Evolutionary conservation across 2,113 vertebrate genomes (phyloP).

Genomic region (Crotophaga sulcirostris): DNA sequence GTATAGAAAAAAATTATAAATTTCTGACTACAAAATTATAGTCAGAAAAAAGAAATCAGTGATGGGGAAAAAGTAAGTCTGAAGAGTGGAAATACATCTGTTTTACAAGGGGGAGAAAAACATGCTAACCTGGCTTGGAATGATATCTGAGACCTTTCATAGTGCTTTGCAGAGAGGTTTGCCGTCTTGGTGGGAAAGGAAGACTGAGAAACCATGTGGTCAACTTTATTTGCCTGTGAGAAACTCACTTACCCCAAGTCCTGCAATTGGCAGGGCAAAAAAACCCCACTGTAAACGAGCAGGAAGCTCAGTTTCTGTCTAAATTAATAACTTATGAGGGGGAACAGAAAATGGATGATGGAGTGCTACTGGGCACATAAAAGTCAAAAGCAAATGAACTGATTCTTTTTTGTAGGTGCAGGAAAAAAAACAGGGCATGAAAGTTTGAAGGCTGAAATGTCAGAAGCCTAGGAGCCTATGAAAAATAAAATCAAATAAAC

Average conservation of each 20-base stretch:
- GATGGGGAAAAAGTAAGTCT: neutral
- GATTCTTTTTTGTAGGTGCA: neutral
- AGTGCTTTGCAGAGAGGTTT: neutral
- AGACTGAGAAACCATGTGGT: neutral
- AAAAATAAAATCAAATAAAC: conserved; percentile 43
- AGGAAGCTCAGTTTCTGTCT: neutral
- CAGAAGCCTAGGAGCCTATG: conserved; percentile 21
- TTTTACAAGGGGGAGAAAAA: neutral
- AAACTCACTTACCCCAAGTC: neutral
- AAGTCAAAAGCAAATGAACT: neutral
- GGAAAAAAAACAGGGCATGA: neutral
- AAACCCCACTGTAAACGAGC: neutral
- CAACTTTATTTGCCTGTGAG: neutral
- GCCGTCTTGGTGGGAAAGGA: neutral
- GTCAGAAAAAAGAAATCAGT: neutral
- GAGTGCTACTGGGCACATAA: neutral
- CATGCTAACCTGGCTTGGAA: neutral
- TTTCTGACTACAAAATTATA: no score
- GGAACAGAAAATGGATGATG: neutral
- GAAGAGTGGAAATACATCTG: neutral
- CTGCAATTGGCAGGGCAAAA: neutral
- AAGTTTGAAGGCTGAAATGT: conserved; percentile 30
- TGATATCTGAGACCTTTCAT: neutral
- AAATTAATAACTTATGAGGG: neutral
- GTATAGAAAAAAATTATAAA: neutral